Evolutionary conservation across 1,140 invertebrate genomes (phyloP), one percentile per base, ranked within the genome.

Genomic region (Carposina sasakii): DNA sequence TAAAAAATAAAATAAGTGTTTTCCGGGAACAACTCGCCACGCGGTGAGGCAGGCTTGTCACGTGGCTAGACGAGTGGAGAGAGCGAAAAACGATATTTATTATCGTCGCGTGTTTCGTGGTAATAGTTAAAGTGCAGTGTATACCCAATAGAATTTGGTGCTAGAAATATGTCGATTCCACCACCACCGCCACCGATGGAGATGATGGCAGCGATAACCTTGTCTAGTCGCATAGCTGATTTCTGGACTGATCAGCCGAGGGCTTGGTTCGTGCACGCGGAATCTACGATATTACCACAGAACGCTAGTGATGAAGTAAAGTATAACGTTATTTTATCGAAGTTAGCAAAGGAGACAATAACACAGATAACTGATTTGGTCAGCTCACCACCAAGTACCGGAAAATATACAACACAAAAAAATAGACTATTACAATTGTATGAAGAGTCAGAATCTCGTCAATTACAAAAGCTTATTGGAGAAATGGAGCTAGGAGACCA

Each of bases 401-500:
- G 30, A 33, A 33, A 33, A n/a, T 33, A 3, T 13, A 15, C 12
- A n/a, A 13, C 30, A 4, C 30, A n/a, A 3, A 33, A 33, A 33
- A 13, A 4, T n/a, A 10, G 30, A 4, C 15, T 33, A 33, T 33
- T 33, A n/a, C 3, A 4, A 4, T 8, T 33, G 5, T 33, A 33
- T 33, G 30, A 33, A 33, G 30, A 33, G 4, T n/a, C 10, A 10
- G n/a, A 33, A 33, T 3, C 12, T 13, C 3, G n/a, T 8, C 4
- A 33, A 33, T n/a, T 33, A 19, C 6, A 39, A 19, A 39, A 39
- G n/a, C 21, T 39, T 3, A 17, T 39, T 6, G 6, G 37, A 19
- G 37, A 39, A 3, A 17, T 39, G 17, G 37, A 39, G 8, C 20
- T 39, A 15, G 37, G 37, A 4, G 37, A 39, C 12, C 37, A 39